A percentile compares a stretch with the other conserved stretches of the same genome.
These are phyloP conservation scores for Poecile atricapillus DNA, from an alignment of 2,113 vertebrate genomes.

Conservation along the genomic window DNA sequence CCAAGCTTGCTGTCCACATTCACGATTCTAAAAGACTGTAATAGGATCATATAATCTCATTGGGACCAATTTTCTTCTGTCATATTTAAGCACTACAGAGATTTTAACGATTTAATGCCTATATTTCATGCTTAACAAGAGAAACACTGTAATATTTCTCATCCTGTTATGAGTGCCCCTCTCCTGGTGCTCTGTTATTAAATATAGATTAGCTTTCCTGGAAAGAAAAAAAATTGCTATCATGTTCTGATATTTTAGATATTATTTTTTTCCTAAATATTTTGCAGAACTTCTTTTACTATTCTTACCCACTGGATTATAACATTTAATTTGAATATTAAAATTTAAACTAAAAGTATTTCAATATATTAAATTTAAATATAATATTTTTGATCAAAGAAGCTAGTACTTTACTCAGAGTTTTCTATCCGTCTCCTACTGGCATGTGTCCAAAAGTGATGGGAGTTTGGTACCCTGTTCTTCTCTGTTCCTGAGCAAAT, in stretches of 20 bases:
- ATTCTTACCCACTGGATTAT: neutral
- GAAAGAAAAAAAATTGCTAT: neutral
- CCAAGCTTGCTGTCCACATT: conserved; percentile 30
- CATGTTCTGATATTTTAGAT: neutral
- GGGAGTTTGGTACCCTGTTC: neutral
- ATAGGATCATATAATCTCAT: conserved; percentile 47
- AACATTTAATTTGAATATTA: neutral
- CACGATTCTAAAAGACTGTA: neutral
- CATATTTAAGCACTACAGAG: conserved; percentile 50
- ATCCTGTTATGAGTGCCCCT: conserved; percentile 20
- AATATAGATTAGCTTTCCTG: conserved; percentile 40
- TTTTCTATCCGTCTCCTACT: neutral
- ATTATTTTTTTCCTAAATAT: neutral
- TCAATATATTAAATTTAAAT: neutral
- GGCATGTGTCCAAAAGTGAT: neutral
- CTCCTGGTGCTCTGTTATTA: conserved; percentile 46
- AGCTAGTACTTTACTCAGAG: neutral
- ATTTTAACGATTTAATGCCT: conserved; percentile 56
- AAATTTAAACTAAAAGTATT: neutral
- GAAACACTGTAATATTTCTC: conserved; percentile 41
- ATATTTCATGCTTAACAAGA: conserved; percentile 59
- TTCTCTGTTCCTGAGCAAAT: neutral
- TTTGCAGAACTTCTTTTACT: neutral
- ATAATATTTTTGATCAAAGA: neutral
- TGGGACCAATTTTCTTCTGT: conserved; percentile 51